Conservation (phyloP, 2,888 invertebrate genomes). For the Antheraea yamamai region DNA sequence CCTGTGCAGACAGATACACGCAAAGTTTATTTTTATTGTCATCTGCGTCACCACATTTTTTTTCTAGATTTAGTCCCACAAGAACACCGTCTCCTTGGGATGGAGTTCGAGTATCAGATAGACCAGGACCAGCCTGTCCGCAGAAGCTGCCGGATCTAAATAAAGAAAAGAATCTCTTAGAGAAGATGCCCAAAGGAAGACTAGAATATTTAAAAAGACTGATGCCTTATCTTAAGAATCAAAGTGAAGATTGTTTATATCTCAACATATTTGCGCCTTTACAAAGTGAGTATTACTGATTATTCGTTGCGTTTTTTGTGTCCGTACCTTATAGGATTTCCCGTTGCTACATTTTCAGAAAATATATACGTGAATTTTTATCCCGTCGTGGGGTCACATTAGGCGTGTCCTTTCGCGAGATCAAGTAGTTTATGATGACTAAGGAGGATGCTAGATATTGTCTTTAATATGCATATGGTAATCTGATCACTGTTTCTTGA, state of each 20-base stretch:
- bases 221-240: conserved; percentile 94
- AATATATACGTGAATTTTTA: too few species aligned
- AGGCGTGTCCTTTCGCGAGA: too few species aligned
- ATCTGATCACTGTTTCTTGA: too few species aligned
- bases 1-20: too few species aligned
- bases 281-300: conserved; percentile 86
- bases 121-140: conserved; percentile 94
- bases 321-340: too few species aligned
- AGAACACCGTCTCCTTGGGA: conserved; percentile 96
- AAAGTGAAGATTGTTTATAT: conserved; percentile 98
- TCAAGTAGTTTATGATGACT: too few species aligned
- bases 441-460: too few species aligned
- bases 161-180: conserved; percentile 91
- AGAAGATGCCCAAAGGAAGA: conserved; percentile 94
- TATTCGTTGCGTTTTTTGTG: background rate
- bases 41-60: background rate
- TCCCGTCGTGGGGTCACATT: too few species aligned
- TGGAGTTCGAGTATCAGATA: conserved; percentile 90
- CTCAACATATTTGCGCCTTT: conserved; percentile 98
- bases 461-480: too few species aligned
- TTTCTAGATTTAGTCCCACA: conserved; percentile 93
- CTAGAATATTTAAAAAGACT: conserved; percentile 94
- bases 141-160: conserved; percentile 92
- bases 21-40: background rate
- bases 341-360: too few species aligned